Percentiles rank a stretch among this genome's conserved stretches.
These are phyloP conservation scores for Eilema griseolum DNA, from an alignment of 2,888 invertebrate genomes.

Conservation along the genomic window DNA sequence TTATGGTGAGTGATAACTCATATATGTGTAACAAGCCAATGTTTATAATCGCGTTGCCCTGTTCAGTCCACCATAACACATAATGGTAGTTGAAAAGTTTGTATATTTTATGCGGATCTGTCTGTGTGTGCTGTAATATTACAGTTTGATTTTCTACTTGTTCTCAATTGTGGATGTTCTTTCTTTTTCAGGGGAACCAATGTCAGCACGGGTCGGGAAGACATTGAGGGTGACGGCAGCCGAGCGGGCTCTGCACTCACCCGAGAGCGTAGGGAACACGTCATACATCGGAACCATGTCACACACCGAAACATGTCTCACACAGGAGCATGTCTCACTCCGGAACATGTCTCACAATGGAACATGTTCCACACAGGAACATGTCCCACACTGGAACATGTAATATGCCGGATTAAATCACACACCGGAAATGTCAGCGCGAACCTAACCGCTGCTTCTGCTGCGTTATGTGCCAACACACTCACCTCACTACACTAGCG, in stretches of 20 bases:
- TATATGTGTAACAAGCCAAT: not conserved
- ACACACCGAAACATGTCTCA: conserved; percentile 10
- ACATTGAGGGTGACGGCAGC: conserved; percentile 72
- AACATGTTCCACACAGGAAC: conserved; percentile 22
- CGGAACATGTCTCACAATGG: conserved; percentile 9
- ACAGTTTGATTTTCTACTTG: not conserved
- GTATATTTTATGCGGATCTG: too few species aligned
- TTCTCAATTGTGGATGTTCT: not conserved
- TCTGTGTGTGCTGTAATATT: too few species aligned
- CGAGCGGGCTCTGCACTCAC: conserved; percentile 48
- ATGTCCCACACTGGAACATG: conserved; percentile 6
- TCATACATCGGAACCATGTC: conserved; percentile 21
- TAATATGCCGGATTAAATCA: conserved; percentile 20
- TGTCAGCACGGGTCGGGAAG: conserved; percentile 83
- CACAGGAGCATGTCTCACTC: conserved; percentile 8
- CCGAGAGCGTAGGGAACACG: conserved; percentile 61
- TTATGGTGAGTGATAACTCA: conserved; percentile 59
- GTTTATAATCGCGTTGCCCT: not conserved
- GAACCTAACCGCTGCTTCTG: conserved; percentile 38
- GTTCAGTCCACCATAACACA: not conserved
- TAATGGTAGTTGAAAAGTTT: too few species aligned
- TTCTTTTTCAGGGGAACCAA: conserved; percentile 75
- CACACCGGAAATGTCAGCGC: conserved; percentile 28
- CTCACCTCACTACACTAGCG: conserved; percentile 48
- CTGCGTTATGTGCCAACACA: conserved; percentile 54